Conservation (phyloP, 2,888 invertebrate genomes). For the Polymixis lichenea region DNA sequence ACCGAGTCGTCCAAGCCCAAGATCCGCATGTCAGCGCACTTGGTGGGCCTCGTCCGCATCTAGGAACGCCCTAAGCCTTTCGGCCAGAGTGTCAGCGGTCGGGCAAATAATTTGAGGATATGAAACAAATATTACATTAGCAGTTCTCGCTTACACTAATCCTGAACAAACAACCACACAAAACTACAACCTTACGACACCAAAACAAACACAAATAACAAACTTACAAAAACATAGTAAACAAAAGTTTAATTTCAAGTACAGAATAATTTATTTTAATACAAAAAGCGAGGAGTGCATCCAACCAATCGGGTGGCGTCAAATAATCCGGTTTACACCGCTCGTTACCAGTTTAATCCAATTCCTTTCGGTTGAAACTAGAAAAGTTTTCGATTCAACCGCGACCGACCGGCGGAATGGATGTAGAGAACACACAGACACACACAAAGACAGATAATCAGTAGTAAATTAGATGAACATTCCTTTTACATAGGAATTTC, state of each 20-base stretch:
- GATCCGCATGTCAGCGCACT: too few relatives aligned
- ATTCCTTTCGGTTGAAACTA: conserved; percentile 69
- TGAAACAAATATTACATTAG: conserved; percentile 19
- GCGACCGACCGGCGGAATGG: conserved; percentile 56
- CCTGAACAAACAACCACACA: conserved; percentile 20
- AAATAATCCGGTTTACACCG: conserved; percentile 67
- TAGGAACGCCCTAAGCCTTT: too few relatives aligned
- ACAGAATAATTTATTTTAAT: conserved; percentile 66
- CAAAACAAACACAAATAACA: conserved; percentile 18
- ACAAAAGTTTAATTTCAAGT: conserved; percentile 58
- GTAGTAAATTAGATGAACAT: conserved; percentile 63
- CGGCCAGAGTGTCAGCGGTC: too few relatives aligned
- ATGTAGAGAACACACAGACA: conserved; percentile 54
- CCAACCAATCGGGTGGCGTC: conserved; percentile 64
- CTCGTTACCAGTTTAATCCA: conserved; percentile 71
- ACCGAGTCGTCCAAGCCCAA: too few relatives aligned
- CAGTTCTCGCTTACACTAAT: neutral
- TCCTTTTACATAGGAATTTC: conserved; percentile 49
- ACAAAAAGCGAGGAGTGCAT: conserved; percentile 61
- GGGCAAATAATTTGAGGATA: neutral
- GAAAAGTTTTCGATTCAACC: conserved; percentile 72
- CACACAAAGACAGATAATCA: conserved; percentile 62
- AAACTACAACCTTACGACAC: conserved; percentile 3
- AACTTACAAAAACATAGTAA: conserved; percentile 54
- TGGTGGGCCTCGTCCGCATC: too few relatives aligned